Evolutionary conservation across 2,888 invertebrate genomes (phyloP), one percentile per base, ranked within the genome.

Genomic region (Megastigmus dorsalis): DNA sequence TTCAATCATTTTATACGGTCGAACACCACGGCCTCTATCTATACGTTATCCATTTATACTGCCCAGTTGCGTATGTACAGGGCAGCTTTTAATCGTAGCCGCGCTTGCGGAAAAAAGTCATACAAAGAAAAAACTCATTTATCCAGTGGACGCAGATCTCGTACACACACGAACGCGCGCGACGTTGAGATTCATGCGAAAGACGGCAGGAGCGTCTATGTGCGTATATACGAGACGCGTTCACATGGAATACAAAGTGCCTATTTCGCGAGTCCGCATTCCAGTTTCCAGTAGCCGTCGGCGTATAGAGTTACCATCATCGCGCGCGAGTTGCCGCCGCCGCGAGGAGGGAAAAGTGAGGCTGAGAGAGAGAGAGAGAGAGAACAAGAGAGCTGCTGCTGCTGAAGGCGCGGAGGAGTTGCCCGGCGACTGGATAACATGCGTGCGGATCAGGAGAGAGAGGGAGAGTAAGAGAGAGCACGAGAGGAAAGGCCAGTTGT

Each of bases 401-500:
- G 23, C 33, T 10, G 10, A 48, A 41, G 41, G 33, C 10, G 38
- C 30, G 71, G 74, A 63, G 65, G 70, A 57, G 77, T 75, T 26
- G 41, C 9, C 28, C 67, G 74, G 68, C 74, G 72, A 75, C 54
- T 23, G 55, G 26, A 13, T 57, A 54, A 33, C 15, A 75, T 70
- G n/a, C n/a, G n/a, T n/a, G n/a, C n/a, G n/a, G n/a, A n/a, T n/a
- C n/a, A n/a, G n/a, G n/a, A n/a, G n/a, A n/a, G n/a, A n/a, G n/a
- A n/a, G n/a, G n/a, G n/a, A n/a, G n/a, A n/a, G n/a, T n/a, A n/a
- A n/a, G n/a, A n/a, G n/a, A n/a, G n/a, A n/a, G n/a, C n/a, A n/a
- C n/a, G n/a, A n/a, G 79, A 80, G 81, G 81, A 79, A 79, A 82
- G 57, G 43, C 54, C 66, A 84, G 85, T 83, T 84, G 83, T 82